Conservation (phyloP, 2,797 vertebrate species). For the Ibycter americanus region DNA sequence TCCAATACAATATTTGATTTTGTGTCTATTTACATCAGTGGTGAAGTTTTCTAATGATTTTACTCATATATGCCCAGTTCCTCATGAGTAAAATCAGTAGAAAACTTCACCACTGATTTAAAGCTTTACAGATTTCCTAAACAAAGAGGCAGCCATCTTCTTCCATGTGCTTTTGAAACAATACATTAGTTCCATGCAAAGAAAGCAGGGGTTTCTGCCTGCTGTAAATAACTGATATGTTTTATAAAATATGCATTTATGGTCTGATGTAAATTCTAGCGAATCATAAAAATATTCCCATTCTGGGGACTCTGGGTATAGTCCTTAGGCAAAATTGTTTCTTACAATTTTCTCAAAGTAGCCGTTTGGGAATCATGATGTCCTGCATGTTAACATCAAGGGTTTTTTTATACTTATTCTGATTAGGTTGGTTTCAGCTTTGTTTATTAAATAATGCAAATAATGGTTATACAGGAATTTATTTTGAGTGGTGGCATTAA, state of each 20-base stretch:
- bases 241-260: not conserved
- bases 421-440: constrained; percentile 2
- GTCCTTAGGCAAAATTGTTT: not conserved
- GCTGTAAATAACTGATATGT: not conserved
- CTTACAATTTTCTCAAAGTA: not conserved
- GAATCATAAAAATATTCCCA: not conserved
- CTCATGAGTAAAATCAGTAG: not conserved
- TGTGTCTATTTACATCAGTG: not conserved
- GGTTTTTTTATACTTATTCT: not conserved
- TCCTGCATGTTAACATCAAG: not conserved
- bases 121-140: not conserved
- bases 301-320: not conserved
- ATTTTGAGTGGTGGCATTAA: not conserved
- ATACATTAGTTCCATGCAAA: not conserved
- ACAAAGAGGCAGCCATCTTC: not conserved
- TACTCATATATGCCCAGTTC: not conserved
- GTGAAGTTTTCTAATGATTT: not conserved
- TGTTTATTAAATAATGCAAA: constrained; percentile 5
- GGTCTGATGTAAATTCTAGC: not conserved
- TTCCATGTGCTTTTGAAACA: not conserved
- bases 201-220: not conserved
- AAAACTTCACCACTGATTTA: not conserved
- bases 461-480: not conserved
- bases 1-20: not conserved
- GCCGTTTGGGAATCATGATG: not conserved